Evolutionary conservation across 2,797 vertebrate species (phyloP).

Genomic region (Aselliscus stoliczkanus): DNA sequence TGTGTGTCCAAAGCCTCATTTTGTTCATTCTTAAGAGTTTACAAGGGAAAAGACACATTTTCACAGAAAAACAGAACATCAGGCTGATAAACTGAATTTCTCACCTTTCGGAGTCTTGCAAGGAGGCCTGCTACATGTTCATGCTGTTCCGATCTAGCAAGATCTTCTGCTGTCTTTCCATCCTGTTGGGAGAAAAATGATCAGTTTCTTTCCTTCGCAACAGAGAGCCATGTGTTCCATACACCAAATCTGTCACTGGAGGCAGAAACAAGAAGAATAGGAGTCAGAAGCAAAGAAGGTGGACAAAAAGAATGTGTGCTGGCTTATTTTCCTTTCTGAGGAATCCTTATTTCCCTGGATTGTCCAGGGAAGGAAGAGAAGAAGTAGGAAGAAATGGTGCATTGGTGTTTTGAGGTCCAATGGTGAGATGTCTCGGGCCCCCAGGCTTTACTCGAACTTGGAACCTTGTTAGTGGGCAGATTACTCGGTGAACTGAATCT

Average conservation of each 20-base stretch:
- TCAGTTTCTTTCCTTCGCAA: slow-evolving; percentile 6
- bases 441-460: background rate
- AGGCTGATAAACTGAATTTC: background rate
- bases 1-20: background rate
- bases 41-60: background rate
- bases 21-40: background rate
- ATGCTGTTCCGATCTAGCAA: slow-evolving; percentile 91
- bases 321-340: background rate
- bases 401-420: background rate
- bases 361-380: background rate
- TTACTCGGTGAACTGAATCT: background rate
- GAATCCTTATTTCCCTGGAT: background rate
- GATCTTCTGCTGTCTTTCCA: slow-evolving; percentile 94
- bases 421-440: background rate
- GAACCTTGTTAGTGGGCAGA: background rate
- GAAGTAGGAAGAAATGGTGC: background rate
- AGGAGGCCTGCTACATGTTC: slow-evolving; percentile 89
- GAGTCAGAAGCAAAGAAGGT: background rate
- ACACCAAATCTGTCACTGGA: background rate
- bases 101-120: slow-evolving; percentile 94
- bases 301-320: background rate
- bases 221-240: background rate
- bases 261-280: background rate
- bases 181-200: slow-evolving; percentile 84
- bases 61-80: background rate